Conservation (phyloP, 2,113 vertebrate genomes). For the Brachirus orientalis region DNA sequence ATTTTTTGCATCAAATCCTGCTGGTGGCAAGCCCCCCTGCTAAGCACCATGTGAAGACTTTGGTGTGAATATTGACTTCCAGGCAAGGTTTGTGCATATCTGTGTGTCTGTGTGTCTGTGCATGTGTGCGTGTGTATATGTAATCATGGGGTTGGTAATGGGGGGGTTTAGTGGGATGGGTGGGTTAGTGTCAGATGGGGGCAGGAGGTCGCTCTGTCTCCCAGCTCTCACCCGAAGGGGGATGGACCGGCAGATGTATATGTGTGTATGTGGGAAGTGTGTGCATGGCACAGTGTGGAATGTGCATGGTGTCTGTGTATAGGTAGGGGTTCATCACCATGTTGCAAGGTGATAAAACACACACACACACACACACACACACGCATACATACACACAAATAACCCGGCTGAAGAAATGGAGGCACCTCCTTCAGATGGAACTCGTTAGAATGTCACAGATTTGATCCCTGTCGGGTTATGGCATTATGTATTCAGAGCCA, state of each 20-base stretch:
- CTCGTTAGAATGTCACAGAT: constrained; percentile 93
- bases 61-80: constrained; percentile 94
- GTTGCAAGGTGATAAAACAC: constrained; percentile 69
- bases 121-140: constrained; percentile 22
- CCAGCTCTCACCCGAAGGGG: constrained; percentile 85
- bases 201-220: constrained; percentile 96
- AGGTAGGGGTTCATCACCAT: constrained; percentile 65
- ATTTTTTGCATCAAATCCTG: constrained; percentile 87
- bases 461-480: constrained; percentile 93
- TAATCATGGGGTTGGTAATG: constrained; percentile 9
- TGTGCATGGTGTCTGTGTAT: constrained; percentile 80
- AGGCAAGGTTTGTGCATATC: constrained; percentile 70
- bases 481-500: constrained; percentile 97
- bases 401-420: constrained; percentile 57
- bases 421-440: constrained; percentile 85
- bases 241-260: constrained; percentile 88
- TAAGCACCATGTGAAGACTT: constrained; percentile 92
- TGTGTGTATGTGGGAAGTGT: constrained; percentile 44
- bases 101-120: constrained; percentile 48
- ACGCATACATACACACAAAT: constrained; percentile 61
- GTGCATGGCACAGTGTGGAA: constrained; percentile 24
- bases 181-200: constrained; percentile 84
- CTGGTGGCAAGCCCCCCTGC: constrained; percentile 87
- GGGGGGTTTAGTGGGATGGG: constrained; percentile 41
- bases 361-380: constrained; percentile 55